phyloP scores from a whole-genome alignment of 2,888 invertebrate species.

The Papilio protenor region DNA sequence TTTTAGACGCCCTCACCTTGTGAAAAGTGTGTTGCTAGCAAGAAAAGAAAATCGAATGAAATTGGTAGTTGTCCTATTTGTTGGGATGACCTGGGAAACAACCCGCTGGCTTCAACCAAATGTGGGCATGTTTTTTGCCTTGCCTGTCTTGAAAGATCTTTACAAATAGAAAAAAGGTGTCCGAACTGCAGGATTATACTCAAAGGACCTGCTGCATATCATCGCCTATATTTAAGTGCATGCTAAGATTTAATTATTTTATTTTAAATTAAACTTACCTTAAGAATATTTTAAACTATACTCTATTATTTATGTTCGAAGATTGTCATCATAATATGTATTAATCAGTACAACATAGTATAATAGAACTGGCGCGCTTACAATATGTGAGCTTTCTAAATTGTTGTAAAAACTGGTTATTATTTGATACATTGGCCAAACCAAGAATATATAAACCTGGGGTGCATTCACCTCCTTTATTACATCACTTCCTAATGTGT shows the following conservation, averaged over 20 bases:
- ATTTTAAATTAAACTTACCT: neutral
- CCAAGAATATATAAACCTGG: no score
- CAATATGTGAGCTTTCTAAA: neutral
- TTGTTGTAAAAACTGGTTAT: neutral
- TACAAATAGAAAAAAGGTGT: conserved; percentile 59
- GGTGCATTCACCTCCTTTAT: no score
- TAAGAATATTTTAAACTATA: neutral
- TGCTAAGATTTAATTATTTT: neutral
- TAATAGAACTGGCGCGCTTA: neutral
- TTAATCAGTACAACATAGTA: neutral
- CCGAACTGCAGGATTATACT: conserved; percentile 65
- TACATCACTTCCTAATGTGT: no score
- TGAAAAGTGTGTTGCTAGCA: neutral
- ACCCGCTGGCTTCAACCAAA: conserved; percentile 66
- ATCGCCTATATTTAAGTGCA: conserved; percentile 53
- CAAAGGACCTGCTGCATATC: conserved; percentile 59
- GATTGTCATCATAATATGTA: neutral
- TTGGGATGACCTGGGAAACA: conserved; percentile 63
- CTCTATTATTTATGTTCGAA: neutral
- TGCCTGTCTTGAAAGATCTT: conserved; percentile 57
- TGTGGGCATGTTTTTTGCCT: conserved; percentile 73
- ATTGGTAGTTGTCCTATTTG: conserved; percentile 70
- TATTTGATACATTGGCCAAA: neutral
- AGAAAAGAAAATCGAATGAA: conserved; percentile 31
- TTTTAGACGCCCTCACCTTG: conserved; percentile 8